A percentile compares a stretch with the other conserved stretches of the same genome.
phyloP scores from a whole-genome alignment of 2,888 invertebrate genomes.

The Caradrina kadenii region DNA sequence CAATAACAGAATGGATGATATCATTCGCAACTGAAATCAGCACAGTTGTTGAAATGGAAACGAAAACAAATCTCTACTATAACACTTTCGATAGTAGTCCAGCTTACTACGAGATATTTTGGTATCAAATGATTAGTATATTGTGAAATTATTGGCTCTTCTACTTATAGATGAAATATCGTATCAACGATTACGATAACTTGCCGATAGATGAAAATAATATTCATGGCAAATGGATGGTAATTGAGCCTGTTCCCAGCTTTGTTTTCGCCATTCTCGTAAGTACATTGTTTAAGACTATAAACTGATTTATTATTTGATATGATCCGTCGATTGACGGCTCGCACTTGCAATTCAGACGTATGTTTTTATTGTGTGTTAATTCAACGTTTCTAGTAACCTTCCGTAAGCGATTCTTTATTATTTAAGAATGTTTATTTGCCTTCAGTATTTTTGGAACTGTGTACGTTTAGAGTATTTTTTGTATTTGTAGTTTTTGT shows the following conservation, averaged over 20 bases:
- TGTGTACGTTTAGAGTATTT: conserved; percentile 53
- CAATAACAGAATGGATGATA: conserved; percentile 39
- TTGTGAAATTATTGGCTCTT: conserved; percentile 58
- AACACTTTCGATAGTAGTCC: conserved; percentile 29
- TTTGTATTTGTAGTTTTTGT: conserved; percentile 53
- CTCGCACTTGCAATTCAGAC: conserved; percentile 52
- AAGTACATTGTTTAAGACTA: conserved; percentile 58
- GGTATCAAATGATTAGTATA: conserved; percentile 60
- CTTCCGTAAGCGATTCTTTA: conserved; percentile 45
- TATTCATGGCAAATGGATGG: conserved; percentile 61
- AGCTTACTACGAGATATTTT: conserved; percentile 51
- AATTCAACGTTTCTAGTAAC: conserved; percentile 60
- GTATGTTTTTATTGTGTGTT: conserved; percentile 68
- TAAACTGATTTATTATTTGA: conserved; percentile 65
- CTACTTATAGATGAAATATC: conserved; percentile 45
- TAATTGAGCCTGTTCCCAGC: conserved; percentile 50
- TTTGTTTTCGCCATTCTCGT: conserved; percentile 52
- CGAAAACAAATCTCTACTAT: conserved; percentile 20
- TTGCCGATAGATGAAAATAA: conserved; percentile 60
- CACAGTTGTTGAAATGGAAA: conserved; percentile 40
- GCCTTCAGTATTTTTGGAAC: conserved; percentile 47
- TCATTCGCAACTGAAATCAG: conserved; percentile 43
- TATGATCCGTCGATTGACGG: conserved; percentile 66
- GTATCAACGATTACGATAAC: conserved; percentile 48
- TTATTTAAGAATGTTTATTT: conserved; percentile 61